Evolutionary conservation across 2,797 vertebrate genomes (phyloP).

Genomic region (Halcyon badia): DNA sequence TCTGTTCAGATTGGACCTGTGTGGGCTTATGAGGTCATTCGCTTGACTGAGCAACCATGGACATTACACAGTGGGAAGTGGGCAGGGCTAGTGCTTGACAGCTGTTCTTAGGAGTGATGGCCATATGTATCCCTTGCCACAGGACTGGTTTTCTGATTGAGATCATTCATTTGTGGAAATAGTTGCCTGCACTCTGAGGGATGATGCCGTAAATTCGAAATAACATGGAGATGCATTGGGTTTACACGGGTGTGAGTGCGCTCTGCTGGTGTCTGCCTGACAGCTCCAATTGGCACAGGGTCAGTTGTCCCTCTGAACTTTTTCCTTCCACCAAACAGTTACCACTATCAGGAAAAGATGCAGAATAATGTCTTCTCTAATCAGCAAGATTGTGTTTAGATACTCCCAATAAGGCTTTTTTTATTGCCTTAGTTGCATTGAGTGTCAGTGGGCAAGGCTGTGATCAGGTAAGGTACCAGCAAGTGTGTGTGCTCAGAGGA

Average conservation of each 20-base stretch:
- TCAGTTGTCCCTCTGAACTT: neutral
- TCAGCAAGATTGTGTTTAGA: neutral
- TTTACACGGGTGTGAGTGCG: neutral
- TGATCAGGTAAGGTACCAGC: neutral
- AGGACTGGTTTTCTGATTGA: constrained; percentile 67
- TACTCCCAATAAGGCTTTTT: neutral
- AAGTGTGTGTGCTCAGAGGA: neutral
- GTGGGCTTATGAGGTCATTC: constrained; percentile 62
- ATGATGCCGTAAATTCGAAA: constrained; percentile 55
- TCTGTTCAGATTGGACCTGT: constrained; percentile 24
- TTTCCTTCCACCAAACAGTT: neutral
- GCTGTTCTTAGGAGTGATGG: constrained; percentile 67
- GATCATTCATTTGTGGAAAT: constrained; percentile 62
- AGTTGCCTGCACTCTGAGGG: constrained; percentile 39
- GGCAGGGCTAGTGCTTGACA: constrained; percentile 68
- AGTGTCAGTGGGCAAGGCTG: neutral
- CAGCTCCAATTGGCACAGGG: constrained; percentile 3
- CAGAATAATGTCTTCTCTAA: neutral
- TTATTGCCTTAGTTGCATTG: neutral
- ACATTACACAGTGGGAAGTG: constrained; percentile 61
- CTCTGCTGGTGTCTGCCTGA: constrained; percentile 22
- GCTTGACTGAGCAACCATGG: constrained; percentile 59
- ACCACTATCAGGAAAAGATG: neutral
- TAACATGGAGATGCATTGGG: neutral
- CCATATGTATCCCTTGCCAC: constrained; percentile 71